Evolutionary conservation across 2,888 invertebrate species (phyloP).

Genomic region (Noctua pronuba): DNA sequence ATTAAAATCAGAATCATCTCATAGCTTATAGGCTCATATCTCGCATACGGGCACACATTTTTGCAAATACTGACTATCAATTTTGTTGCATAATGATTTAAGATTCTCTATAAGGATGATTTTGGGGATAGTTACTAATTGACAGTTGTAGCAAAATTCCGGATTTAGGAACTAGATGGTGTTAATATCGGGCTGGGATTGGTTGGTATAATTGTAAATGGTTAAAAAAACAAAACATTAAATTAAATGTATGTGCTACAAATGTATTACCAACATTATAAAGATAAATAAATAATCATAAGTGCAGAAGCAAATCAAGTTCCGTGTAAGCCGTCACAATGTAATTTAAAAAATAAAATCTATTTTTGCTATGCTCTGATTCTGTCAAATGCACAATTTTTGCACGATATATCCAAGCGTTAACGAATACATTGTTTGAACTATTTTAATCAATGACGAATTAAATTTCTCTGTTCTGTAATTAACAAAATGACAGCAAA

Average conservation of each 20-base stretch:
- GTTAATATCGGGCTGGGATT: no score
- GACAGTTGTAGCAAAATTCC: no score
- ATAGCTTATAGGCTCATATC: not conserved
- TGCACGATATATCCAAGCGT: conserved; percentile 17
- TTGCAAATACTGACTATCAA: not conserved
- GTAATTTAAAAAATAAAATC: conserved; percentile 8
- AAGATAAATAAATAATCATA: not conserved
- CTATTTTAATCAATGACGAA: conserved; percentile 45
- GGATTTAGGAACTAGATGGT: no score
- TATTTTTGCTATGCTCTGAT: conserved; percentile 4
- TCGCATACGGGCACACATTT: not conserved
- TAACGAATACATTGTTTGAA: conserved; percentile 26
- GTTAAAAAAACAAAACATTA: no score
- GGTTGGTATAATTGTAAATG: no score
- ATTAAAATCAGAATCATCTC: not conserved
- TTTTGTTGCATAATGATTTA: not conserved
- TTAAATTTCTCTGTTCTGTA: conserved; percentile 34
- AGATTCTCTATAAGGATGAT: not conserved
- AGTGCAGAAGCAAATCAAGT: not conserved
- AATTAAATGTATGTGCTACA: no score
- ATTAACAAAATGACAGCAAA: conserved; percentile 27
- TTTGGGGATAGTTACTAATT: not conserved
- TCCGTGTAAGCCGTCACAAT: not conserved
- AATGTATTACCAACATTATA: not conserved
- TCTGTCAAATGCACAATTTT: conserved; percentile 25